phyloP scores from a whole-genome alignment of 2,888 invertebrate species.

The Lysandra coridon region DNA sequence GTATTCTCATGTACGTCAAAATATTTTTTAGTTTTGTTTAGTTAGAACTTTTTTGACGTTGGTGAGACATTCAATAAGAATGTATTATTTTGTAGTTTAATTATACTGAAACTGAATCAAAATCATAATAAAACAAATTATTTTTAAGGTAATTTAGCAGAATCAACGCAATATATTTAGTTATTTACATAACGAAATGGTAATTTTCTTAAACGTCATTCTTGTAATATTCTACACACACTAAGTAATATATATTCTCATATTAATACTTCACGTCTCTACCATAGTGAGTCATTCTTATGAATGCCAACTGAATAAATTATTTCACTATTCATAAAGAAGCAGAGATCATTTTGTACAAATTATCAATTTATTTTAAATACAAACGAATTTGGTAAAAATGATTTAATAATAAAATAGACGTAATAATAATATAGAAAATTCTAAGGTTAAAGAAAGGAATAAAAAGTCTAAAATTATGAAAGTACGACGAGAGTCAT shows the following conservation, averaged over 20 bases:
- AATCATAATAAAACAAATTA: too few relatives aligned
- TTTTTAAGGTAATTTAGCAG: too few relatives aligned
- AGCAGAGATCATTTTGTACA: neutral
- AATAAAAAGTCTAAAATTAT: too few relatives aligned
- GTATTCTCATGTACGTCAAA: too few relatives aligned
- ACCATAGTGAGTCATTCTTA: neutral
- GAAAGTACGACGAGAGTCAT: too few relatives aligned
- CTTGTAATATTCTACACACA: neutral
- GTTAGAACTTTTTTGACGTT: too few relatives aligned
- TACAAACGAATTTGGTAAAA: neutral
- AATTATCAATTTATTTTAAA: neutral
- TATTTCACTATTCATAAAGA: conserved; percentile 2
- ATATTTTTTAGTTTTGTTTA: too few relatives aligned
- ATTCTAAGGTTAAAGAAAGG: too few relatives aligned
- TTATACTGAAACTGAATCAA: too few relatives aligned
- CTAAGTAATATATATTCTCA: neutral
- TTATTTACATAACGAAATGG: neutral
- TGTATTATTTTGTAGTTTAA: too few relatives aligned
- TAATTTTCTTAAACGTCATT: neutral
- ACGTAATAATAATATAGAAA: too few relatives aligned
- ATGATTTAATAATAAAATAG: neutral
- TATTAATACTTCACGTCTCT: neutral
- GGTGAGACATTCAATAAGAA: too few relatives aligned
- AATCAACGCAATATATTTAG: neutral
- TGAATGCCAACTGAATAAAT: conserved; percentile 7